Percentiles rank a stretch among this genome's conserved stretches.
Conservation (phyloP, 2,888 invertebrate species). For the Dryobota labecula region DNA sequence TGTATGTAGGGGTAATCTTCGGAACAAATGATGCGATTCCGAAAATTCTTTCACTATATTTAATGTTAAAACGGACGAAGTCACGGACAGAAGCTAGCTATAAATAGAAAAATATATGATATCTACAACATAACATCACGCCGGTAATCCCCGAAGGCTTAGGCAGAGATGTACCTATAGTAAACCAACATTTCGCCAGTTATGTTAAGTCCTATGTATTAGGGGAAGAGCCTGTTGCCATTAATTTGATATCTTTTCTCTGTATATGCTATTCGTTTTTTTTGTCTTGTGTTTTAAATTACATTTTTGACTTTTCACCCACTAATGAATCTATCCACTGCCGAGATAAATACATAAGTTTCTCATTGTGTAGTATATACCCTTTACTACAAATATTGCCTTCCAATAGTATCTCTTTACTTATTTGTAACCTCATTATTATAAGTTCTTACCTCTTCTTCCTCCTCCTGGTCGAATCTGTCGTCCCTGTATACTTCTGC, state of each 20-base stretch:
- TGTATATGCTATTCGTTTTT: neutral
- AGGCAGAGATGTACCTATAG: neutral
- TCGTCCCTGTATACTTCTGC: slow-evolving; percentile 93
- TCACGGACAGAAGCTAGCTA: neutral
- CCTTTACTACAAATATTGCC: neutral
- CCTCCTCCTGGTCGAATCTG: slow-evolving; percentile 88
- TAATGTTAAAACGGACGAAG: neutral
- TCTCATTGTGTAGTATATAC: neutral
- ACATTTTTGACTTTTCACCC: neutral
- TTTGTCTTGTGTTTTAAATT: neutral
- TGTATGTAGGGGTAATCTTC: neutral
- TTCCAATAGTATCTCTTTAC: neutral
- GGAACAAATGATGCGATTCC: neutral
- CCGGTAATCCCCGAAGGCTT: too few species aligned
- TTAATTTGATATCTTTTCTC: neutral
- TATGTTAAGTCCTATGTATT: neutral
- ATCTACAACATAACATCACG: too few species aligned
- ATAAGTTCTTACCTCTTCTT: slow-evolving; percentile 78
- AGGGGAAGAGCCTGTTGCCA: neutral
- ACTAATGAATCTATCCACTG: neutral
- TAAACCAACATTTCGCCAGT: neutral
- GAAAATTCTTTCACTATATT: neutral
- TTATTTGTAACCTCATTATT: too few species aligned
- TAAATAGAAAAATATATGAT: neutral
- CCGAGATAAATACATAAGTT: neutral